Evolutionary conservation across 2,113 vertebrate species (phyloP).

Genomic region (Prunella fulvescens): DNA sequence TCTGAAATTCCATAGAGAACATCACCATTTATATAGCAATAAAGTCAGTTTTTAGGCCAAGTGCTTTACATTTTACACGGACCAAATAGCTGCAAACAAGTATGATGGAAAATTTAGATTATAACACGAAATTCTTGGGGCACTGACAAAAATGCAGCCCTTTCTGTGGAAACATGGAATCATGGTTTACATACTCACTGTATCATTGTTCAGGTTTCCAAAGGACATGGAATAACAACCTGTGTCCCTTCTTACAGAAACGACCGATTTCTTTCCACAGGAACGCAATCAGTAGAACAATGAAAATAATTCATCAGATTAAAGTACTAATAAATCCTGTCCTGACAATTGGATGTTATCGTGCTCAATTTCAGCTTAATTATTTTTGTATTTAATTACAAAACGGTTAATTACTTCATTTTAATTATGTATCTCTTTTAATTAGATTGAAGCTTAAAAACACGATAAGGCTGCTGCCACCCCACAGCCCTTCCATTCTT

Average conservation of each 20-base stretch:
- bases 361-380: slow-evolving; percentile 71
- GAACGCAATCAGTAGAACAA: slow-evolving; percentile 44
- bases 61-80: not conserved
- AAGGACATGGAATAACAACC: not conserved
- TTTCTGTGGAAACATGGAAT: not conserved
- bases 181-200: not conserved
- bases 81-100: not conserved
- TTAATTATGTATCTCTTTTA: slow-evolving; percentile 70
- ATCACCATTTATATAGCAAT: not conserved
- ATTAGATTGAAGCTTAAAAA: slow-evolving; percentile 49
- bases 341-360: slow-evolving; percentile 68
- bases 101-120: not conserved
- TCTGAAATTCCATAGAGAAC: not conserved
- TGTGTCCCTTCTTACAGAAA: not conserved
- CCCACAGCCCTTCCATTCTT: not conserved
- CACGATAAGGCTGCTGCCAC: slow-evolving; percentile 4
- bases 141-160: not conserved
- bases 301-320: slow-evolving; percentile 68
- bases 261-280: not conserved
- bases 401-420: slow-evolving; percentile 68
- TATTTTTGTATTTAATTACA: slow-evolving; percentile 78
- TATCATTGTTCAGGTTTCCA: not conserved
- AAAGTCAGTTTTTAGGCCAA: not conserved
- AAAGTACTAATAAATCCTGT: slow-evolving; percentile 68
- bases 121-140: not conserved